Percentiles rank a stretch among this genome's conserved stretches.
Evolutionary conservation across 2,797 vertebrate genomes (phyloP).

Genomic region (Chlorospingus semifuscus): DNA sequence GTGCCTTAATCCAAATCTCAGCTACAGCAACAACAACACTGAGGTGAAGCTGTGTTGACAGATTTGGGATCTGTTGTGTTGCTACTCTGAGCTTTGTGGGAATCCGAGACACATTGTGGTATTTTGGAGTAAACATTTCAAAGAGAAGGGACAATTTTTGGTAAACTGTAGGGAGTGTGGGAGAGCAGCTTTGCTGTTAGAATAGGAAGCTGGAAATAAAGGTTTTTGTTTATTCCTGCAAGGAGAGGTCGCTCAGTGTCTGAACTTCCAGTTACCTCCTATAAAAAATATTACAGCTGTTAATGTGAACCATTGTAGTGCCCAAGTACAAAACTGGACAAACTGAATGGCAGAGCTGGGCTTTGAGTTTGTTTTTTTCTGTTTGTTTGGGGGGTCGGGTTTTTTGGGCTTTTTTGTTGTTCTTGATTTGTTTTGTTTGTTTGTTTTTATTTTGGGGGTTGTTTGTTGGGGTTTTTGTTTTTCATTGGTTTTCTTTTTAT

Average conservation of each 20-base stretch:
- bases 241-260: neutral
- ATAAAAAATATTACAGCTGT: slow-evolving; percentile 19
- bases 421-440: neutral
- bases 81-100: neutral
- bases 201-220: slow-evolving; percentile 28
- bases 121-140: slow-evolving; percentile 14
- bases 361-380: neutral
- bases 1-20: neutral
- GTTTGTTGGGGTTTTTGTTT: neutral
- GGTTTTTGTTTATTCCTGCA: slow-evolving; percentile 16
- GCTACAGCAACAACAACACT: neutral
- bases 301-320: neutral
- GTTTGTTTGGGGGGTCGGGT: fast-evolving
- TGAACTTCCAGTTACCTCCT: slow-evolving; percentile 36
- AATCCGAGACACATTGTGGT: neutral
- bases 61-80: neutral
- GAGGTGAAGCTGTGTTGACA: neutral
- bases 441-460: neutral
- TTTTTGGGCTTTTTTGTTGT: neutral
- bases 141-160: neutral
- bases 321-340: neutral
- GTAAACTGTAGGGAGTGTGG: neutral
- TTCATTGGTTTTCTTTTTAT: neutral
- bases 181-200: neutral
- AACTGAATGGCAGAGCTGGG: neutral